Evolutionary conservation across 1,140 invertebrate species (phyloP).

Genomic region (Drosophila busckii): DNA sequence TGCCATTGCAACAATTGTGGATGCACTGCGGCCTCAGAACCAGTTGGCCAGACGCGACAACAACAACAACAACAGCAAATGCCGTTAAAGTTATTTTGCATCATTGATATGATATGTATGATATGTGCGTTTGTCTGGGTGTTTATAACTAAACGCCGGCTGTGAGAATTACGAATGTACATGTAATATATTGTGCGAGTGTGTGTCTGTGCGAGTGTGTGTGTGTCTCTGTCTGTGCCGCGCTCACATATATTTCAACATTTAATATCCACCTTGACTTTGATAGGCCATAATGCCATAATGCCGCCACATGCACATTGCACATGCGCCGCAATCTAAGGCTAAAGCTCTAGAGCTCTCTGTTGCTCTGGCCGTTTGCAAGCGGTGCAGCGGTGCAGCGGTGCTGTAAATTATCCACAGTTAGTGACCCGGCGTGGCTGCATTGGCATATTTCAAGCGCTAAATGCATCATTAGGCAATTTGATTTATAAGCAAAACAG

Average conservation of each 20-base stretch:
- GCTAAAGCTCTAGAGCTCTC: slow-evolving; percentile 1
- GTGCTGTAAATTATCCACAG: slow-evolving; percentile 68
- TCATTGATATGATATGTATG: slow-evolving; percentile 77
- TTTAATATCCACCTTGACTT: slow-evolving; percentile 76
- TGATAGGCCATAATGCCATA: slow-evolving; percentile 64
- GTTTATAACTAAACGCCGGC: slow-evolving; percentile 59
- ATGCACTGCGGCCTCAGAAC: slow-evolving; percentile 61
- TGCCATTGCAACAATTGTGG: slow-evolving; percentile 52
- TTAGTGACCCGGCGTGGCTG: slow-evolving; percentile 68
- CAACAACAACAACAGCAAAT: slow-evolving; percentile 21
- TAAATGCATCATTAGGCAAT: slow-evolving; percentile 72
- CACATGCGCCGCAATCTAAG: slow-evolving; percentile 22
- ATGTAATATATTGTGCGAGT: slow-evolving; percentile 16
- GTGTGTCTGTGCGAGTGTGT: neutral
- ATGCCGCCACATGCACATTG: slow-evolving; percentile 38
- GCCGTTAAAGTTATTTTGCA: slow-evolving; percentile 77
- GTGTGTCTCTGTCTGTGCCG: slow-evolving; percentile 24
- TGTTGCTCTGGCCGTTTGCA: neutral
- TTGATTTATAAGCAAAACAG: slow-evolving; percentile 54
- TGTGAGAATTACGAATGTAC: slow-evolving; percentile 66
- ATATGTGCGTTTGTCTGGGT: slow-evolving; percentile 62
- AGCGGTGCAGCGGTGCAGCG: slow-evolving; percentile 22
- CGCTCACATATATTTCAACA: slow-evolving; percentile 50
- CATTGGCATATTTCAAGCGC: slow-evolving; percentile 74
- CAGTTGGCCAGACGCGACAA: slow-evolving; percentile 49